phyloP scores from a whole-genome alignment of 2,888 invertebrate genomes.

The Agrenia bidenticulata region DNA sequence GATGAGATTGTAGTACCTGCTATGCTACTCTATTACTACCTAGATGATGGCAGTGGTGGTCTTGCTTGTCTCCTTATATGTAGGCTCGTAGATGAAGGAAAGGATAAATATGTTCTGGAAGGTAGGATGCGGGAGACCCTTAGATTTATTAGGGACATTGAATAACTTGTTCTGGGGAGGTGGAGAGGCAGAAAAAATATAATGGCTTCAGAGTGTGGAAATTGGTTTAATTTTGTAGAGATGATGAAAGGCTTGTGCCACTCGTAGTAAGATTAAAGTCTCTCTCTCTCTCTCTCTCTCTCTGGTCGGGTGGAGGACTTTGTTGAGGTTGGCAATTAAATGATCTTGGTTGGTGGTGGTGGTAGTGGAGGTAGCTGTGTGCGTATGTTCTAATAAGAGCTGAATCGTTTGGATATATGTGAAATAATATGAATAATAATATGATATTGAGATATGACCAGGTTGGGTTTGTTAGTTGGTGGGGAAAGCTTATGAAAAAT shows the following conservation, averaged over 20 bases:
- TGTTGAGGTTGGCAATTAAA: slow-evolving; percentile 20
- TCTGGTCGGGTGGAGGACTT: slow-evolving; percentile 1
- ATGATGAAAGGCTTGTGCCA: slow-evolving; percentile 14
- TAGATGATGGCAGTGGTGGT: too few species aligned
- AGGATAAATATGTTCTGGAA: too few species aligned
- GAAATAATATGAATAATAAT: too few species aligned
- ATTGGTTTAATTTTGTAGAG: slow-evolving; percentile 16
- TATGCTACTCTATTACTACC: too few species aligned
- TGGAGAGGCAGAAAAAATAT: background rate
- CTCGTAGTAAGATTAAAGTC: slow-evolving; percentile 11
- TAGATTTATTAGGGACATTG: slow-evolving; percentile 18
- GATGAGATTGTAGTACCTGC: too few species aligned
- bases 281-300: too few species aligned
- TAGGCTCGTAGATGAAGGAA: too few species aligned
- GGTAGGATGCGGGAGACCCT: background rate
- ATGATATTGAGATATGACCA: slow-evolving; percentile 15
- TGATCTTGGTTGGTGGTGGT: background rate
- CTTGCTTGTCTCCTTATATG: too few species aligned
- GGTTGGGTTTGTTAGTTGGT: slow-evolving; percentile 7
- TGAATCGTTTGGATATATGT: too few species aligned
- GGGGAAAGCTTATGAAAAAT: slow-evolving; percentile 17
- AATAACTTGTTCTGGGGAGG: slow-evolving; percentile 15
- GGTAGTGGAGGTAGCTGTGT: too few species aligned
- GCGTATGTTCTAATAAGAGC: too few species aligned
- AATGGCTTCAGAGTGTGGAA: slow-evolving; percentile 16